Conservation (phyloP, 2,888 invertebrate genomes). For the Spisula solida region DNA sequence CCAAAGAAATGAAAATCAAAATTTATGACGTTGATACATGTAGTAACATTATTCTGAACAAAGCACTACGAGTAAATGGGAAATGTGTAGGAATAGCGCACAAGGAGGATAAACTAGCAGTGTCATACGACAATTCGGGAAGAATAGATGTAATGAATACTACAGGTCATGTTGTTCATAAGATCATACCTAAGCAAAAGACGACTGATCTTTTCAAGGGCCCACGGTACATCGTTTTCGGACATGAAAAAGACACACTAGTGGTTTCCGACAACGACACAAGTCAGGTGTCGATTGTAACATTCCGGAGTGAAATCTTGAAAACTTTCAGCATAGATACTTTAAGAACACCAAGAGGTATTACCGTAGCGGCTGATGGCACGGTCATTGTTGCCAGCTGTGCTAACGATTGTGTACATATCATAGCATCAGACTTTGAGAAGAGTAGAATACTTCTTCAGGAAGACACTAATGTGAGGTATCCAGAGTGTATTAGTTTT, state of each 20-base stretch:
- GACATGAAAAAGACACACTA: constrained; percentile 13
- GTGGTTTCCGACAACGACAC: background rate
- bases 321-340: background rate
- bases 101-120: background rate
- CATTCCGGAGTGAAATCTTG: background rate
- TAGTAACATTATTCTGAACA: background rate
- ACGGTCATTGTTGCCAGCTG: background rate
- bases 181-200: background rate
- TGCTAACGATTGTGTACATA: constrained; percentile 7
- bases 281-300: background rate
- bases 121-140: constrained; percentile 1
- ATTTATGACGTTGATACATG: too few relatives aligned
- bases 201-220: background rate
- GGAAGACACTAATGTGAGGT: background rate
- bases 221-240: constrained; percentile 29
- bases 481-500: background rate
- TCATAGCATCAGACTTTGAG: background rate
- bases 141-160: background rate
- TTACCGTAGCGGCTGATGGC: background rate
- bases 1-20: background rate
- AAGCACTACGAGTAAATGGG: background rate
- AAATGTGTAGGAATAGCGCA: constrained; percentile 11
- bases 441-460: background rate
- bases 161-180: too few relatives aligned
- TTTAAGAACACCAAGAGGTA: constrained; percentile 6